These are phyloP conservation scores for Pseudomyrmex dendroicus DNA, from an alignment of 1,140 invertebrate genomes.

Conservation along the genomic window DNA sequence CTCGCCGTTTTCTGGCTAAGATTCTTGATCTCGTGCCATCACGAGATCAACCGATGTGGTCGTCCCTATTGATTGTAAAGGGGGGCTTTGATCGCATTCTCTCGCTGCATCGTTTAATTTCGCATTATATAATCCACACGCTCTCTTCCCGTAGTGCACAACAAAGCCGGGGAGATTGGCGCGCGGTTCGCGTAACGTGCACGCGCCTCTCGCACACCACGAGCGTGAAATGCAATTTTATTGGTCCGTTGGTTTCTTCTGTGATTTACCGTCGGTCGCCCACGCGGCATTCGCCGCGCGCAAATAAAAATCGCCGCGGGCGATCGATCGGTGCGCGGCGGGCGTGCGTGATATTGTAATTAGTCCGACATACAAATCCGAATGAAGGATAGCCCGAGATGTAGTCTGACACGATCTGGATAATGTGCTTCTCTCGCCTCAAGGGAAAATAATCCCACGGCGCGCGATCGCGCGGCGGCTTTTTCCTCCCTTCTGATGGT, in stretches of 20 bases:
- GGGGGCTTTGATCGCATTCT: neutral
- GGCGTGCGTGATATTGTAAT: conserved; percentile 21
- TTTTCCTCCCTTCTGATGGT: neutral
- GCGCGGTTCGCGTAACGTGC: neutral
- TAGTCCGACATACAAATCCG: conserved; percentile 13
- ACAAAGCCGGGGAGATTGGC: neutral
- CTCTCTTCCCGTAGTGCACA: neutral
- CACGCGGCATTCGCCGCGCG: neutral
- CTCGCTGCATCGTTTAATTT: conserved; percentile 42
- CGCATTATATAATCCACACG: conserved; percentile 9
- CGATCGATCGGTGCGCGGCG: conserved; percentile 15
- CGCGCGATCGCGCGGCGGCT: neutral
- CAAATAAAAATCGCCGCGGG: conserved; percentile 2
- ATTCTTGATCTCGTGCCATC: conserved; percentile 9
- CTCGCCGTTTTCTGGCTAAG: neutral
- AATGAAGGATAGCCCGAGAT: conserved; percentile 26
- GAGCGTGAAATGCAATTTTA: conserved; percentile 37
- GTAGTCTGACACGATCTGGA: neutral
- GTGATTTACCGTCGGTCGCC: conserved; percentile 25
- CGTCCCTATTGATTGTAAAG: conserved; percentile 22
- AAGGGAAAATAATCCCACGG: conserved; percentile 19
- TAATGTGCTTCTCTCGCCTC: neutral
- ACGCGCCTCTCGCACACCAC: neutral
- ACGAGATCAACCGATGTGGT: conserved; percentile 41
- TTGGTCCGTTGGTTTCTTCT: conserved; percentile 26